Evolutionary conservation across 2,797 vertebrate species (phyloP).

Genomic region (Enteromius thamalakanensis): DNA sequence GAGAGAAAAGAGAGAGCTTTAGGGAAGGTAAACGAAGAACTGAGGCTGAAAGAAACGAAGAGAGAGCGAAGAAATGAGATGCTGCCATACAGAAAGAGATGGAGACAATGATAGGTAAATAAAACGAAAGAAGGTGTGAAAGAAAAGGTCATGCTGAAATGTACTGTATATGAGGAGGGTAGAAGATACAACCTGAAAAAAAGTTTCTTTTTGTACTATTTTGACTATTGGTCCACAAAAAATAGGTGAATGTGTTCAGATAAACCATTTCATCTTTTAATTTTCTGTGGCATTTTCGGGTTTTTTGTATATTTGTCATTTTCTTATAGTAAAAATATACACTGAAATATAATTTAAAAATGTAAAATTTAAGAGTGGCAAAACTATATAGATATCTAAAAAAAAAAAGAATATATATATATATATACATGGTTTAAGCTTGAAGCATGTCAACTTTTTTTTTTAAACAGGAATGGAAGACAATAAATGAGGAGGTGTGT

Average conservation of each 20-base stretch:
- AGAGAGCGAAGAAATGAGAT: slow-evolving; percentile 51
- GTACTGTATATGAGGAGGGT: neutral
- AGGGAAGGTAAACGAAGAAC: slow-evolving; percentile 18
- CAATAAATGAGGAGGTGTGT: slow-evolving; percentile 40
- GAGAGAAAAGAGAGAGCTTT: slow-evolving; percentile 12
- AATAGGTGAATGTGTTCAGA: neutral
- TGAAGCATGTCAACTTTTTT: neutral
- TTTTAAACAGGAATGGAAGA: slow-evolving; percentile 44
- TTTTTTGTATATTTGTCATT: neutral
- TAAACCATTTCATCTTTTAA: neutral
- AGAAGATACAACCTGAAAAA: neutral
- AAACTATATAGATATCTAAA: neutral
- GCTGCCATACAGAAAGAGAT: neutral
- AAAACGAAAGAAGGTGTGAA: neutral
- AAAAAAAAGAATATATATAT: neutral
- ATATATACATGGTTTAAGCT: neutral
- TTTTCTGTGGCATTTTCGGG: neutral
- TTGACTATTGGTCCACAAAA: neutral
- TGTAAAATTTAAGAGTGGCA: neutral
- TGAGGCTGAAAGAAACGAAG: slow-evolving; percentile 31
- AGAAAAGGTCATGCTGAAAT: neutral
- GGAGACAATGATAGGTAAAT: neutral
- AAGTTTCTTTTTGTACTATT: neutral
- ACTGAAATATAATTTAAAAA: neutral
- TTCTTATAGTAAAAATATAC: neutral